phyloP scores from a whole-genome alignment of 1,140 invertebrate genomes.

The Pectinophora gossypiella region DNA sequence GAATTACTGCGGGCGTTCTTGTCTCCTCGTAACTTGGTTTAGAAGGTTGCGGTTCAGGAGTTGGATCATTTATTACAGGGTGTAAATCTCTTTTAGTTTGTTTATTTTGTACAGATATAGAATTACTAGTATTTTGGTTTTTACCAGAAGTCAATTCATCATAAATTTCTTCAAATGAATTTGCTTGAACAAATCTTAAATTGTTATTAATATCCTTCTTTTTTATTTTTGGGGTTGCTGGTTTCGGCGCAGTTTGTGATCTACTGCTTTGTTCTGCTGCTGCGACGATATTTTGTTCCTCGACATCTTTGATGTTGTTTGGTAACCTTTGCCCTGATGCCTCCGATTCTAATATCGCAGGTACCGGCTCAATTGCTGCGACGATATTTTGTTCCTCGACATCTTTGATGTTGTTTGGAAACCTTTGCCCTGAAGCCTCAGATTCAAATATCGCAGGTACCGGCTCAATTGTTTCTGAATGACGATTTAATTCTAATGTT shows the following conservation, averaged over 20 bases:
- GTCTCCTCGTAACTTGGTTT: too few relatives aligned
- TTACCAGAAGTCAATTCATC: constrained; percentile 42
- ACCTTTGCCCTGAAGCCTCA: too few relatives aligned
- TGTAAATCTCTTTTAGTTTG: too few relatives aligned
- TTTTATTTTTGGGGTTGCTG: constrained; percentile 5
- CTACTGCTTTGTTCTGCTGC: neutral
- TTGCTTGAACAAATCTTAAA: constrained; percentile 44
- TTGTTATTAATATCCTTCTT: constrained; percentile 57
- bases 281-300: neutral
- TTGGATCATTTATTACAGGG: too few relatives aligned
- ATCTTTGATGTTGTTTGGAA: neutral
- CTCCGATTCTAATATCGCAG: too few relatives aligned
- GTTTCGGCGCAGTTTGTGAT: neutral
- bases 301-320: neutral
- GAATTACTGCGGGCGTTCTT: too few relatives aligned
- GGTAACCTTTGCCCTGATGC: too few relatives aligned
- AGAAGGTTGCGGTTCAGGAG: too few relatives aligned
- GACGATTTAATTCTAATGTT: constrained; percentile 29
- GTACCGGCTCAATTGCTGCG: too few relatives aligned
- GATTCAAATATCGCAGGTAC: too few relatives aligned
- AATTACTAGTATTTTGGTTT: constrained; percentile 3
- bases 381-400: neutral
- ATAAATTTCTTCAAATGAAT: constrained; percentile 67
- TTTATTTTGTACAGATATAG: neutral
- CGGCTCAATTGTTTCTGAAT: too few relatives aligned